These are phyloP conservation scores for Drosophila fuyamai DNA, from an alignment of 1,140 invertebrate species.

Conservation along the genomic window DNA sequence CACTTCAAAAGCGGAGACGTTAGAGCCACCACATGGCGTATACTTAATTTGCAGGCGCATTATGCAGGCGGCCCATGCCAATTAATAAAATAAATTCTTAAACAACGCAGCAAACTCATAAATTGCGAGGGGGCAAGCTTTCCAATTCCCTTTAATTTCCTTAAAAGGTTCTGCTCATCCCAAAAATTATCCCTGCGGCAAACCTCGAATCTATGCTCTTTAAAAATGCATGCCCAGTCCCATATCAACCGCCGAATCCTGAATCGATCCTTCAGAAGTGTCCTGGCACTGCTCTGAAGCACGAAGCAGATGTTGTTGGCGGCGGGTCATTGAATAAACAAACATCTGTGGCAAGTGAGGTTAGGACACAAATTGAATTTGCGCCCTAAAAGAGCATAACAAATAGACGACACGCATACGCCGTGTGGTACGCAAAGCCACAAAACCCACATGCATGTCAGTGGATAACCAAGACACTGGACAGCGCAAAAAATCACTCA, in stretches of 20 bases:
- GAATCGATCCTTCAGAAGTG: constrained; percentile 26
- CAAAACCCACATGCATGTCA: constrained; percentile 61
- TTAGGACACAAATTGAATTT: constrained; percentile 73
- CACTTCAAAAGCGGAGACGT: constrained; percentile 5
- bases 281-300: not conserved
- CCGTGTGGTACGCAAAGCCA: constrained; percentile 57
- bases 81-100: constrained; percentile 33
- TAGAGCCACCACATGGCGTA: constrained; percentile 64
- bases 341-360: constrained; percentile 62
- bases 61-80: constrained; percentile 44
- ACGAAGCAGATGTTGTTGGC: constrained; percentile 7
- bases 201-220: not conserved
- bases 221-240: constrained; percentile 31
- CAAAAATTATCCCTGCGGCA: constrained; percentile 4
- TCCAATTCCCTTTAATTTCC: constrained; percentile 20
- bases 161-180: constrained; percentile 8
- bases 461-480: constrained; percentile 67
- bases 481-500: constrained; percentile 31
- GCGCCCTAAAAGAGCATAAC: constrained; percentile 72
- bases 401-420: constrained; percentile 76
- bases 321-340: constrained; percentile 58
- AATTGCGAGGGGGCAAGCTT: constrained; percentile 4
- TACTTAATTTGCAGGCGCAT: constrained; percentile 58
- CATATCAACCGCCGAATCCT: constrained; percentile 18
- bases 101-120: constrained; percentile 16